phyloP scores from a whole-genome alignment of 64 coral and sea anemone species.

The Stylophora pistillata region DNA sequence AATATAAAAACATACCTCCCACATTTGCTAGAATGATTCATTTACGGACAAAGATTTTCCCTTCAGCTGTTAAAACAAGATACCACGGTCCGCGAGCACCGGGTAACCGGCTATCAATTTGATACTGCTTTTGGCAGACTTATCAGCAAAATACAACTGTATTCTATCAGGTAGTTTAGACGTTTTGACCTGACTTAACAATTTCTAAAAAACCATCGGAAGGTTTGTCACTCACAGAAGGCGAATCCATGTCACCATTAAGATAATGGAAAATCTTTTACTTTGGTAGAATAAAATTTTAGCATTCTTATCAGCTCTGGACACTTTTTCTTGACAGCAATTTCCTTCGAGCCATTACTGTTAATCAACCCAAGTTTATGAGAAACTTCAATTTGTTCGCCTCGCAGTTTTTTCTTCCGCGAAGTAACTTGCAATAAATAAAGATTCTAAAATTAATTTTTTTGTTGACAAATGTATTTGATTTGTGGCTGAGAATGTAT shows the following conservation, averaged over 20 bases:
- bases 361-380: background rate
- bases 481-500: background rate
- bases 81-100: background rate
- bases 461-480: background rate
- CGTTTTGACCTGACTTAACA: background rate
- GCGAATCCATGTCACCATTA: background rate
- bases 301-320: background rate
- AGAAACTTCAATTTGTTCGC: background rate
- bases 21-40: background rate
- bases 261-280: background rate
- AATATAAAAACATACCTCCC: background rate
- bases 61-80: constrained; percentile 17
- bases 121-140: background rate
- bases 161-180: background rate
- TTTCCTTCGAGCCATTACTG: background rate
- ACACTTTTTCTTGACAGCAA: background rate
- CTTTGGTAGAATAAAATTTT: background rate
- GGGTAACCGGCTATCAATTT: constrained; percentile 5
- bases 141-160: background rate
- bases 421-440: background rate
- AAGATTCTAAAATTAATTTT: background rate
- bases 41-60: background rate
- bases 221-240: background rate
- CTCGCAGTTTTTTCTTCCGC: background rate
- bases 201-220: background rate